These are phyloP conservation scores for Semnopithecus entellus DNA, from an alignment of 2,113 vertebrate species.

Conservation along the genomic window DNA sequence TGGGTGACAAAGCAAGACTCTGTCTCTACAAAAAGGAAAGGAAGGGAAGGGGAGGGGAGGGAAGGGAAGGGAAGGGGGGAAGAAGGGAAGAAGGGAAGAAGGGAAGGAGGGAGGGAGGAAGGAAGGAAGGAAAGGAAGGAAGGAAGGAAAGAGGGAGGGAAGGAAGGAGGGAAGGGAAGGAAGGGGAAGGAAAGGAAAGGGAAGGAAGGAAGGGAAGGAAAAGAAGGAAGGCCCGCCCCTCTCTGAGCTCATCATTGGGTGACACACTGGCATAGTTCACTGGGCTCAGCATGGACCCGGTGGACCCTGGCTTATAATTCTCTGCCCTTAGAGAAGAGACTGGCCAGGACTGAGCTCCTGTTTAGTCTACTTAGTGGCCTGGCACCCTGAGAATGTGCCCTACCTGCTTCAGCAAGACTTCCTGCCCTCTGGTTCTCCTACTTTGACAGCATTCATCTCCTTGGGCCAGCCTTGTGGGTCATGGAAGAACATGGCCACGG, in stretches of 20 bases:
- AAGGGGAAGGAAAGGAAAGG: fast-evolving
- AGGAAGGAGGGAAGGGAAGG: fast-evolving
- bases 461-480: neutral
- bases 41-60: no score
- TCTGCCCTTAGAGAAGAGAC: neutral
- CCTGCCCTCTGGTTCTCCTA: neutral
- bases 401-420: neutral
- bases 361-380: neutral
- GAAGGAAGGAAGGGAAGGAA: no score
- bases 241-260: neutral
- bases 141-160: no score
- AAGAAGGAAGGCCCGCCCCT: no score
- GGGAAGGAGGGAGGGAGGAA: no score
- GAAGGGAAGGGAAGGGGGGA: fast-evolving
- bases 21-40: no score
- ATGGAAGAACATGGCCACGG: neutral
- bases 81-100: no score
- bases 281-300: neutral
- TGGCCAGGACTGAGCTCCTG: neutral
- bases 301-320: neutral
- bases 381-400: neutral
- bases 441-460: neutral
- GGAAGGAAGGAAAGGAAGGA: no score
- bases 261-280: neutral
- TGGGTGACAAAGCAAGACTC: no score